Evolutionary conservation across 2,113 vertebrate species (phyloP).

Genomic region (Aphyosemion australe): DNA sequence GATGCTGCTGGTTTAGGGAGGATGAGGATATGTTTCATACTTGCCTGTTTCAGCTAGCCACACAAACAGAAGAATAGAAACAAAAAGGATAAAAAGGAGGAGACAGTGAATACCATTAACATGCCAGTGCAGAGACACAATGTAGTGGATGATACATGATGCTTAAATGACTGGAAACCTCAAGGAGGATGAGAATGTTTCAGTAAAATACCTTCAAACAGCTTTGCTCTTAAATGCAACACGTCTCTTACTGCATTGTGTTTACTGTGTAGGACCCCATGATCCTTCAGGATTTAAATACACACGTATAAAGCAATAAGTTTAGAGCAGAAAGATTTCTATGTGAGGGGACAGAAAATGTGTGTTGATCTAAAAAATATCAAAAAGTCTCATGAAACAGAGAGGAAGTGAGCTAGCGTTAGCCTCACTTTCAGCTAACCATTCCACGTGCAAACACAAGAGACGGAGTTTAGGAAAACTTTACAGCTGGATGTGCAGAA

Average conservation of each 20-base stretch:
- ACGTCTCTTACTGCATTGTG: background rate
- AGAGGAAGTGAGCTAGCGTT: too few relatives aligned
- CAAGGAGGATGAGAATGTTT: background rate
- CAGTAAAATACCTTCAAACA: background rate
- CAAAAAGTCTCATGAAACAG: too few relatives aligned
- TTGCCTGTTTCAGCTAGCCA: slow-evolving; percentile 85
- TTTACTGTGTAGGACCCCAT: too few relatives aligned
- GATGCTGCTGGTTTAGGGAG: slow-evolving; percentile 38
- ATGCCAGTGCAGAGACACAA: slow-evolving; percentile 62
- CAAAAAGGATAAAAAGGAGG: slow-evolving; percentile 68
- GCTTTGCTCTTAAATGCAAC: background rate
- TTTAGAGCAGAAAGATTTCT: too few relatives aligned
- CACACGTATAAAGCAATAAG: too few relatives aligned
- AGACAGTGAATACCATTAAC: slow-evolving; percentile 71
- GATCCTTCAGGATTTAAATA: too few relatives aligned
- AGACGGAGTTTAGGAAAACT: too few relatives aligned
- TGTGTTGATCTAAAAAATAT: too few relatives aligned
- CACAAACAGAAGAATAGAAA: slow-evolving; percentile 47
- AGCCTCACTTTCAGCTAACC: too few relatives aligned
- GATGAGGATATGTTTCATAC: slow-evolving; percentile 71
- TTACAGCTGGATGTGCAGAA: too few relatives aligned
- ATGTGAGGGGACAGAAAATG: too few relatives aligned
- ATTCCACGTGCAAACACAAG: too few relatives aligned
- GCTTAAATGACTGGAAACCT: slow-evolving; percentile 33
- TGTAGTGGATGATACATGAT: slow-evolving; percentile 33